A percentile compares a stretch with the other conserved stretches of the same genome.
These are phyloP conservation scores for Dryobota labecula DNA, from an alignment of 2,888 invertebrate genomes.

Conservation along the genomic window DNA sequence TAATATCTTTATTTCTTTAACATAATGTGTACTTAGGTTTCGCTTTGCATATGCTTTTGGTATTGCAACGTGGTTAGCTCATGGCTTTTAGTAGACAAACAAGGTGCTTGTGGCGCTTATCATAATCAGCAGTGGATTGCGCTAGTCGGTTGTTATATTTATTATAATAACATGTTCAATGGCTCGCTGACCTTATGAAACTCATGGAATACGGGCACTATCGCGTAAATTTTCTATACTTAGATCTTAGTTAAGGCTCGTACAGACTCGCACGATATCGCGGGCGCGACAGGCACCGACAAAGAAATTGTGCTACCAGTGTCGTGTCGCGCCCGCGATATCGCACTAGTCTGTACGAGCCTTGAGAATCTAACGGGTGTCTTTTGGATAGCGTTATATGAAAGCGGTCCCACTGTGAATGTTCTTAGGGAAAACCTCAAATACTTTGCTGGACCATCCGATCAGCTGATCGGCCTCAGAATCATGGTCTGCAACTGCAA, in stretches of 20 bases:
- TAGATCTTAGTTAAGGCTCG: too few species aligned
- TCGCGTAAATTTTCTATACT: neutral
- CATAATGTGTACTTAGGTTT: too few species aligned
- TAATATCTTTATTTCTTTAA: too few species aligned
- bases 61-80: neutral
- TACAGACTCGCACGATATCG: too few species aligned
- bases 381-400: neutral
- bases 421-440: neutral
- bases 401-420: neutral
- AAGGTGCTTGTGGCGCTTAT: neutral
- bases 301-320: too few species aligned
- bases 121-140: neutral
- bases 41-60: neutral
- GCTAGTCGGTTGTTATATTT: neutral
- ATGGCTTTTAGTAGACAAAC: neutral
- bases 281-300: too few species aligned
- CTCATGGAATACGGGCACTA: neutral
- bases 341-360: too few species aligned
- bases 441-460: neutral
- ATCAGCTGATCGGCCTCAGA: constrained; percentile 1
- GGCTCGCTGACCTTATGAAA: neutral
- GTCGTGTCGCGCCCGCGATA: too few species aligned
- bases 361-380: too few species aligned
- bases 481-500: neutral
- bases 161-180: neutral